Evolutionary conservation across 37 sponge, comb jelly and placozoan species (phyloP).

Genomic region (Ianthella basta): DNA sequence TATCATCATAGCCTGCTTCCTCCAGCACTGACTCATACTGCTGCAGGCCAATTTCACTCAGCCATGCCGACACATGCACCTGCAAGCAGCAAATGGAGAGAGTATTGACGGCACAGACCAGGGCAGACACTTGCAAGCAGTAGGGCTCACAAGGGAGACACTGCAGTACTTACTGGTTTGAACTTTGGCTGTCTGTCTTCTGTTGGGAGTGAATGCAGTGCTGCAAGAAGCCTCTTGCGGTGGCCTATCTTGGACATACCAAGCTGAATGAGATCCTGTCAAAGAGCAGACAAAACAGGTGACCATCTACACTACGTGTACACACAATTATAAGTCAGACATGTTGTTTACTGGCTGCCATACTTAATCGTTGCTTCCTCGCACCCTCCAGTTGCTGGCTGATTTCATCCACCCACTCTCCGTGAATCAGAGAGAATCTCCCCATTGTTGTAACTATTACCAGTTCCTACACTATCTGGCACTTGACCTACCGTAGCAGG

Average conservation of each 20-base stretch:
- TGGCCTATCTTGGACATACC: conserved; percentile 88
- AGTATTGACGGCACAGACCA: neutral
- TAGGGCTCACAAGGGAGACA: neutral
- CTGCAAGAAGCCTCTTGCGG: conserved; percentile 80
- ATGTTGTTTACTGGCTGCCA: too few relatives aligned
- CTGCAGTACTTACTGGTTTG: conserved; percentile 68
- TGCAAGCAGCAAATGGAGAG: conserved; percentile 5
- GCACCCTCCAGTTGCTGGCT: too few relatives aligned
- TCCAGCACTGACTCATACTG: conserved; percentile 63
- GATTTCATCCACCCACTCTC: too few relatives aligned
- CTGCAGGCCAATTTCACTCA: conserved; percentile 47
- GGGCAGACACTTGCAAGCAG: neutral
- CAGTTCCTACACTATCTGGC: too few relatives aligned
- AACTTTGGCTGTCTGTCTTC: conserved; percentile 53
- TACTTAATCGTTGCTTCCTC: too few relatives aligned
- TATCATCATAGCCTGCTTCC: conserved; percentile 91
- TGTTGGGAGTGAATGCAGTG: conserved; percentile 37
- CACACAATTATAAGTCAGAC: too few relatives aligned
- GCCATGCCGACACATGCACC: conserved; percentile 72
- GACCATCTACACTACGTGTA: too few relatives aligned
- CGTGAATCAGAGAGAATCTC: too few relatives aligned
- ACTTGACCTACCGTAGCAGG: too few relatives aligned
- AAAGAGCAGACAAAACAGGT: neutral
- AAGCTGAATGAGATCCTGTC: conserved; percentile 77
- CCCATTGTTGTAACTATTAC: too few relatives aligned